A percentile compares a stretch with the other conserved stretches of the same genome.
These are phyloP conservation scores for Drosophila atripex DNA, from an alignment of 2,888 invertebrate genomes.

Conservation along the genomic window DNA sequence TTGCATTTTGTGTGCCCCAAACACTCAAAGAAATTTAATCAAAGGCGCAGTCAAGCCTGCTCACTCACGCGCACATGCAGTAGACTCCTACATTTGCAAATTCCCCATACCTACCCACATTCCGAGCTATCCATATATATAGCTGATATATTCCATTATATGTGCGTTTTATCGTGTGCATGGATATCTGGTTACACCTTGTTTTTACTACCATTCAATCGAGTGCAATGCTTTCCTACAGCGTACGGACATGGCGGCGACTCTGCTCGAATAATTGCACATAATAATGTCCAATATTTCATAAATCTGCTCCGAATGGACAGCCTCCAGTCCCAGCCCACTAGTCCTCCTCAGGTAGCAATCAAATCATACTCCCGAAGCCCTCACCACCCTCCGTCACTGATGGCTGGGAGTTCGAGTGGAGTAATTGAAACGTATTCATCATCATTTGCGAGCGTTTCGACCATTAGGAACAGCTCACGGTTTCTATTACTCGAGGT, in stretches of 20 bases:
- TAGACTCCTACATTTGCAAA: conserved; percentile 38
- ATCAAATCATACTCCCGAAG: conserved; percentile 28
- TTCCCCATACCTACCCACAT: background rate
- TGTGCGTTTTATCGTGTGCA: conserved; percentile 4
- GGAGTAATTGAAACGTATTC: conserved; percentile 50
- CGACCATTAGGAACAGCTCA: conserved; percentile 47
- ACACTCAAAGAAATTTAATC: conserved; percentile 80
- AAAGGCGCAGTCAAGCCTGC: conserved; percentile 50
- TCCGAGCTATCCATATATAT: background rate
- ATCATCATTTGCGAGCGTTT: conserved; percentile 49
- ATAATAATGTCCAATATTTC: conserved; percentile 47
- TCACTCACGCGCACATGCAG: conserved; percentile 27
- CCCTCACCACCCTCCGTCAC: background rate
- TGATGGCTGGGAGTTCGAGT: no score
- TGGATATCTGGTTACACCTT: conserved; percentile 18
- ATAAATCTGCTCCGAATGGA: conserved; percentile 36
- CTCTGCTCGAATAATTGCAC: conserved; percentile 35
- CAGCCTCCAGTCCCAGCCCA: background rate
- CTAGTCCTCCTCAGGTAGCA: conserved; percentile 15
- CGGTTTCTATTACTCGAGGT: conserved; percentile 1
- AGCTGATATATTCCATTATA: conserved; percentile 9
- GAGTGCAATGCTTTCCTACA: conserved; percentile 50
- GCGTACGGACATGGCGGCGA: conserved; percentile 3
- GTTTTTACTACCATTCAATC: conserved; percentile 64
- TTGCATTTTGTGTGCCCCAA: conserved; percentile 76